These are phyloP conservation scores for Falco rusticolus DNA, from an alignment of 2,797 vertebrate genomes.

Conservation along the genomic window DNA sequence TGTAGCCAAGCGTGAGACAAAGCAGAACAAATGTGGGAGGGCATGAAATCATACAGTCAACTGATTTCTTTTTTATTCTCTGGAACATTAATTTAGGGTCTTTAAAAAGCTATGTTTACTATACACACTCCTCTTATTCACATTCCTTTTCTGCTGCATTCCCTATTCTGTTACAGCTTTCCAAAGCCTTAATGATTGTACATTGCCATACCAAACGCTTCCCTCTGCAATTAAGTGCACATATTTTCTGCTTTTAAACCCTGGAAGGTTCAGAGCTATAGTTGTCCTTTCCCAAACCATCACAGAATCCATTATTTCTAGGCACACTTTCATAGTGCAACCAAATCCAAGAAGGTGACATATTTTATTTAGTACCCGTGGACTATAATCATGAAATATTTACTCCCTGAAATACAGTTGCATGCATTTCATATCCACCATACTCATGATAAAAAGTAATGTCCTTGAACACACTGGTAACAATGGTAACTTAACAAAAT, in stretches of 20 bases:
- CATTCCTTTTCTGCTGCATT: background rate
- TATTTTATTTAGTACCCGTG: conserved; percentile 72
- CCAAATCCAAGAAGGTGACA: conserved; percentile 61
- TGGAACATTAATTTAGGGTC: conserved; percentile 6
- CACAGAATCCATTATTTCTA: conserved; percentile 55
- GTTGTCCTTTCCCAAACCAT: conserved; percentile 14
- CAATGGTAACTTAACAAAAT: conserved; percentile 32
- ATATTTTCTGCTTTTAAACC: conserved; percentile 7
- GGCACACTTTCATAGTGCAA: conserved; percentile 18
- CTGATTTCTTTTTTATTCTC: background rate
- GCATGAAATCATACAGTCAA: background rate
- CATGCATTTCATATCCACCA: conserved; percentile 52
- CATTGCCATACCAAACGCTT: background rate
- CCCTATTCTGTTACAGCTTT: background rate
- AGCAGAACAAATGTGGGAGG: conserved; percentile 22
- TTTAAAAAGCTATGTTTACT: conserved; percentile 8
- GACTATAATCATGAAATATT: conserved; percentile 69
- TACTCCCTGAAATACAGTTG: conserved; percentile 63
- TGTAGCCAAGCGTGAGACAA: background rate
- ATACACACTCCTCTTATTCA: background rate
- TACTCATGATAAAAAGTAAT: conserved; percentile 49
- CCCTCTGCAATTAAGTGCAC: background rate
- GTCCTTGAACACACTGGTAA: conserved; percentile 45
- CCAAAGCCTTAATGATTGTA: background rate
- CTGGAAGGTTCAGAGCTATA: background rate